Percentiles rank a stretch among this genome's conserved stretches.
Evolutionary conservation across 2,888 invertebrate genomes (phyloP).

Genomic region (Balanococcus diminutus): DNA sequence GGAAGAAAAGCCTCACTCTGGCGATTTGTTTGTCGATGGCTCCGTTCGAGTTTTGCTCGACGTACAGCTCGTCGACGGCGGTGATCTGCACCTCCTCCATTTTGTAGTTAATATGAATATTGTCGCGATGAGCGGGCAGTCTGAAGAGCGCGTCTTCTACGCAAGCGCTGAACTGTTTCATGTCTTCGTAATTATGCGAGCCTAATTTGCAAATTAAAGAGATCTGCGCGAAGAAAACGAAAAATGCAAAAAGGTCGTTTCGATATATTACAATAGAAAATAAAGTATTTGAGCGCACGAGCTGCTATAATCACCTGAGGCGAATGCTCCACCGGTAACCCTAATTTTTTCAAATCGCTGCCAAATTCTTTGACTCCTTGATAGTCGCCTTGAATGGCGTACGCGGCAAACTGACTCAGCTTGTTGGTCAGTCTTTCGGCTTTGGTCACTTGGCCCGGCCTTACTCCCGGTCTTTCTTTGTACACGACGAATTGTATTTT

Average conservation of each 20-base stretch:
- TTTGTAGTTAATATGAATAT: constrained; percentile 83
- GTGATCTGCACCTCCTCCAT: constrained; percentile 95
- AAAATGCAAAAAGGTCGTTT: background rate
- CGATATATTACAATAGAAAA: too few species aligned
- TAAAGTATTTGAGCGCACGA: too few species aligned
- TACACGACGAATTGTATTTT: constrained; percentile 96
- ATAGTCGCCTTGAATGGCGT: constrained; percentile 91
- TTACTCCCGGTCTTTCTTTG: constrained; percentile 94
- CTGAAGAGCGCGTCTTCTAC: constrained; percentile 93
- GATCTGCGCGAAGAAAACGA: constrained; percentile 65
- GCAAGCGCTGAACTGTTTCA: constrained; percentile 88
- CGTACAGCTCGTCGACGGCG: constrained; percentile 89
- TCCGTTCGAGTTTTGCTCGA: constrained; percentile 86
- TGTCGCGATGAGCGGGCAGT: constrained; percentile 82
- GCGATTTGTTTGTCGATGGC: constrained; percentile 88
- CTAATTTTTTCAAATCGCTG: constrained; percentile 88
- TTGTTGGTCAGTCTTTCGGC: constrained; percentile 90
- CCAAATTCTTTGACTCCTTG: constrained; percentile 93
- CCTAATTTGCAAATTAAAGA: constrained; percentile 97
- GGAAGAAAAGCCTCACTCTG: constrained; percentile 91
- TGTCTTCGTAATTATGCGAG: constrained; percentile 83
- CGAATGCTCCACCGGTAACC: constrained; percentile 95
- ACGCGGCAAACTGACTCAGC: constrained; percentile 90
- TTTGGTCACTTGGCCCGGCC: constrained; percentile 93
- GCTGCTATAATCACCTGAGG: constrained; percentile 80